Conservation (phyloP, 2,113 vertebrate genomes). For the Leuciscus idus region DNA sequence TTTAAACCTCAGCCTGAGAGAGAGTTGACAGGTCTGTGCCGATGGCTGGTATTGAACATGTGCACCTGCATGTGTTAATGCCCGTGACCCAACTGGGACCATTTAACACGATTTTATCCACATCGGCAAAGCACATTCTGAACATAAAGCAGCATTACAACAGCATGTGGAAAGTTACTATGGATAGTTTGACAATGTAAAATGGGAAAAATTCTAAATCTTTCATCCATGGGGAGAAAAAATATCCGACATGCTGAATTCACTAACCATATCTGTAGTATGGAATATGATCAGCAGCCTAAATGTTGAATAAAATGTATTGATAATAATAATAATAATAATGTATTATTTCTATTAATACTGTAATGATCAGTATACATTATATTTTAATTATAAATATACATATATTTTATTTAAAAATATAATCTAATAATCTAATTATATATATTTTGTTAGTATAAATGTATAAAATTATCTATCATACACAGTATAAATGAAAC, state of each 20-base stretch:
- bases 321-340: background rate
- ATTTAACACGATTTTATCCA: slow-evolving; percentile 19
- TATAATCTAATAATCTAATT: no score
- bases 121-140: slow-evolving; percentile 5
- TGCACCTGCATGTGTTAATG: slow-evolving; percentile 43
- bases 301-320: no score
- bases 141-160: slow-evolving; percentile 2
- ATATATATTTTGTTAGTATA: no score
- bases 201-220: background rate
- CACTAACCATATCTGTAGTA: background rate
- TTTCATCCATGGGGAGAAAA: background rate
- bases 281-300: no score
- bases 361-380: no score
- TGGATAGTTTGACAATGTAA: slow-evolving; percentile 1
- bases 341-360: background rate
- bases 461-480: background rate
- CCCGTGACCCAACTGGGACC: slow-evolving; percentile 30
- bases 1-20: slow-evolving; percentile 54
- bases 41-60: slow-evolving; percentile 24
- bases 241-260: background rate
- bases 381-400: no score
- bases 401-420: no score
- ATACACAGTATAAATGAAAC: background rate
- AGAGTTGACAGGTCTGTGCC: slow-evolving; percentile 29
- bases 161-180: slow-evolving; percentile 22